These are phyloP conservation scores for Drosophila percnosoma DNA, from an alignment of 2,888 invertebrate genomes.

Conservation along the genomic window DNA sequence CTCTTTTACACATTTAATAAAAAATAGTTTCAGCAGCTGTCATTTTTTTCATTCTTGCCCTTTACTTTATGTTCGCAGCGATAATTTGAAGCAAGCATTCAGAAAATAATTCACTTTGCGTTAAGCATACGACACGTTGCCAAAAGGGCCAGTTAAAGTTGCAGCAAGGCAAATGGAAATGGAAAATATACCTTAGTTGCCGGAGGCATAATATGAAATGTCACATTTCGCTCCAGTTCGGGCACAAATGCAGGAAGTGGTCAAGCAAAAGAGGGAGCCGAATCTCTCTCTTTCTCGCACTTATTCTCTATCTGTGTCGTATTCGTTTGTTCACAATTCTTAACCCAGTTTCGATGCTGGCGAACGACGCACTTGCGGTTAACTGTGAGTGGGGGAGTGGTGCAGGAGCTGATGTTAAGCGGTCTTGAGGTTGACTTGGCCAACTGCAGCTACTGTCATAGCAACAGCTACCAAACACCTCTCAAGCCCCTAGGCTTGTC, in stretches of 20 bases:
- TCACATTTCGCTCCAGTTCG: conserved; percentile 77
- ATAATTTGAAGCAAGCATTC: conserved; percentile 19
- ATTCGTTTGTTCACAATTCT: conserved; percentile 33
- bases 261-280: conserved; percentile 37
- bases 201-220: conserved; percentile 64
- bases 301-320: neutral
- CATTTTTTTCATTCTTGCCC: neutral
- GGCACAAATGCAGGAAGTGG: conserved; percentile 72
- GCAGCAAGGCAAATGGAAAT: conserved; percentile 23
- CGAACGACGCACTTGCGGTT: conserved; percentile 27
- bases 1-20: neutral
- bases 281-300: neutral
- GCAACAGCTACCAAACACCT: neutral
- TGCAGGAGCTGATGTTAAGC: conserved; percentile 9
- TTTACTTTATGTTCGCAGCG: conserved; percentile 1
- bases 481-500: conserved; percentile 15
- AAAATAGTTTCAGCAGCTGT: neutral
- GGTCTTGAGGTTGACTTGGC: conserved; percentile 27
- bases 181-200: conserved; percentile 42
- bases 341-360: conserved; percentile 43
- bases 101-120: conserved; percentile 53
- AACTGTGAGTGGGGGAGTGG: conserved; percentile 1
- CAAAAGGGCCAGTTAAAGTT: conserved; percentile 28
- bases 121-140: conserved; percentile 65
- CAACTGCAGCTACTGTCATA: conserved; percentile 25